Percentiles rank a stretch among this genome's conserved stretches.
These are phyloP conservation scores for Actias luna DNA, from an alignment of 2,888 invertebrate species.

Conservation along the genomic window DNA sequence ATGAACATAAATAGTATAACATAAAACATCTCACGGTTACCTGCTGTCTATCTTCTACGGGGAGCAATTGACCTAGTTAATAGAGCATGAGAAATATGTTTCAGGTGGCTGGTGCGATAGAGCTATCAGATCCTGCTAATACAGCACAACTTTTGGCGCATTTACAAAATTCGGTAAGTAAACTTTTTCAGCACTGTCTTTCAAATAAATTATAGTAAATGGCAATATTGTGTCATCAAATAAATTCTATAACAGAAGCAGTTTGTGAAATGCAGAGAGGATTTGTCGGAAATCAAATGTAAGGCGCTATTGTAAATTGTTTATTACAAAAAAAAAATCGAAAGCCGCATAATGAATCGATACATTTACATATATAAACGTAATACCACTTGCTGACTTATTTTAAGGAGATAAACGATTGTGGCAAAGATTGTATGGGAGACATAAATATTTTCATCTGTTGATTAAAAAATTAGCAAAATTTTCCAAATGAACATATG, in stretches of 20 bases:
- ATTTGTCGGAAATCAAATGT: not conserved
- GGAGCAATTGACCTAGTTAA: conserved; percentile 67
- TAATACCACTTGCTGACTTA: too few species aligned
- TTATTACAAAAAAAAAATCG: not conserved
- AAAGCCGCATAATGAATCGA: too few species aligned
- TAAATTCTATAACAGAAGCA: not conserved
- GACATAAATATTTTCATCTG: too few species aligned
- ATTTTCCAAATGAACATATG: too few species aligned
- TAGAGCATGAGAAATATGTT: conserved; percentile 46
- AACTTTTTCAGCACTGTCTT: not conserved
- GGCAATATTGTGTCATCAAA: conserved; percentile 2
- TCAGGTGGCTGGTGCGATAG: conserved; percentile 71
- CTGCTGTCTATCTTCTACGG: conserved; percentile 32
- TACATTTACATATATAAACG: too few species aligned
- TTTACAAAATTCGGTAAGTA: conserved; percentile 66
- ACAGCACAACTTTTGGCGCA: conserved; percentile 63
- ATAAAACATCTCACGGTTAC: conserved; percentile 30
- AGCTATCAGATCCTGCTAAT: conserved; percentile 66
- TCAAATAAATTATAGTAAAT: conserved; percentile 14
- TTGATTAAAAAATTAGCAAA: too few species aligned
- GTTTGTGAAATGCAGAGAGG: not conserved
- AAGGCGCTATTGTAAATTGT: not conserved
- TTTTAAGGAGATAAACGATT: too few species aligned
- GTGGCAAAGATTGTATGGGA: too few species aligned
- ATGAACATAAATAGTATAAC: conserved; percentile 25